These are phyloP conservation scores for Aphrophora alni DNA, from an alignment of 2,888 invertebrate genomes.

Conservation along the genomic window DNA sequence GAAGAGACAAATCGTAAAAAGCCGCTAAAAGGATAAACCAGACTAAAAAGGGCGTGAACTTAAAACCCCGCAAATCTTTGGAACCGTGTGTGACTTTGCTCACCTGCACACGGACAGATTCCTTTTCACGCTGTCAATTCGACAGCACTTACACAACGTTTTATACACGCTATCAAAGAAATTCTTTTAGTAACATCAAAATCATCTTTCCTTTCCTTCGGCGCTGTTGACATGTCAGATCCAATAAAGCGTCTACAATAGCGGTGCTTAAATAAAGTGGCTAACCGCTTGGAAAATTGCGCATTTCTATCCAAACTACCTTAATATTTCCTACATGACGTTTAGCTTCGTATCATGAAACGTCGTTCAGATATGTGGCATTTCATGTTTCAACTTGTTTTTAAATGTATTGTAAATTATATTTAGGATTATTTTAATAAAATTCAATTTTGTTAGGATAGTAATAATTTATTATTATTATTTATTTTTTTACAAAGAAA, in stretches of 20 bases:
- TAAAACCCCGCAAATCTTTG: not conserved
- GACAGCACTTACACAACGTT: not conserved
- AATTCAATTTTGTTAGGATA: too few relatives aligned
- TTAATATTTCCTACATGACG: not conserved
- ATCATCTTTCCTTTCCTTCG: not conserved
- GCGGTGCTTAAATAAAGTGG: not conserved
- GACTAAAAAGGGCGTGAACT: not conserved
- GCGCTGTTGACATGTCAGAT: not conserved
- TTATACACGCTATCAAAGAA: not conserved
- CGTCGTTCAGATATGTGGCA: too few relatives aligned
- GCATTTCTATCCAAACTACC: not conserved
- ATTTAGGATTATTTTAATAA: too few relatives aligned
- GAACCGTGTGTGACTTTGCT: not conserved
- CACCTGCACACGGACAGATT: not conserved
- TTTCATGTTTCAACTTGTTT: too few relatives aligned
- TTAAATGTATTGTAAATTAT: too few relatives aligned
- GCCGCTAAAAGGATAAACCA: not conserved
- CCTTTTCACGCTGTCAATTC: constrained; percentile 1
- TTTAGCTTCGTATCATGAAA: not conserved
- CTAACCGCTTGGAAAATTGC: not conserved
- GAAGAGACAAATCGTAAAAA: not conserved
- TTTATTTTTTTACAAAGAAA: too few relatives aligned
- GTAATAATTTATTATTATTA: too few relatives aligned
- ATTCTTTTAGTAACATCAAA: not conserved
- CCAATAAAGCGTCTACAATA: not conserved